These are phyloP conservation scores for Solenodon paradoxus DNA, from an alignment of 2,113 vertebrate genomes.

Conservation along the genomic window DNA sequence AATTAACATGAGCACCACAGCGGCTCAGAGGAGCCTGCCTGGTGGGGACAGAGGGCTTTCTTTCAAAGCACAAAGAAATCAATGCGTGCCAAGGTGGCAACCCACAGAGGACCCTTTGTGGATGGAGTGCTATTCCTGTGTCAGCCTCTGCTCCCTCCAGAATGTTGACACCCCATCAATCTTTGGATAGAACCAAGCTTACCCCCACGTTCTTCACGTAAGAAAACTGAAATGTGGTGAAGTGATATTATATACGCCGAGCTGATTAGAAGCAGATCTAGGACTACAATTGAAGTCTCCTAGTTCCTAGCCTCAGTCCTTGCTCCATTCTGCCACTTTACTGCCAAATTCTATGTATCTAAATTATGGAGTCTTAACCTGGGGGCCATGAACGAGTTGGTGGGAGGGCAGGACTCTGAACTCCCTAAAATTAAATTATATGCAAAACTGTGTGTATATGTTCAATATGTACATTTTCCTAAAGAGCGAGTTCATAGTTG, in stretches of 20 bases:
- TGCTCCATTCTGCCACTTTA: constrained; percentile 56
- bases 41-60: constrained; percentile 55
- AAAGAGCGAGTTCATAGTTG: constrained; percentile 35
- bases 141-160: constrained; percentile 60
- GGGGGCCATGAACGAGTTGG: neutral
- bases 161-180: constrained; percentile 31
- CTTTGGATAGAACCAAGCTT: constrained; percentile 1
- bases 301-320: constrained; percentile 56
- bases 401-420: neutral
- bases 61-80: constrained; percentile 71
- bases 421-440: constrained; percentile 32
- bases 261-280: constrained; percentile 1
- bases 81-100: constrained; percentile 23
- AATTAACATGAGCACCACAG: constrained; percentile 62
- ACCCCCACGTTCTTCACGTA: neutral
- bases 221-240: constrained; percentile 17
- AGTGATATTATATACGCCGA: constrained; percentile 19
- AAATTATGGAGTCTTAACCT: constrained; percentile 36
- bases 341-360: constrained; percentile 60
- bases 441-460: constrained; percentile 39
- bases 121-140: constrained; percentile 29
- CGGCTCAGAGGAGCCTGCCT: constrained; percentile 35
- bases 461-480: constrained; percentile 49
- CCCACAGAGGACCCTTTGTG: constrained; percentile 29
- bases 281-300: constrained; percentile 29